A percentile compares a stretch with the other conserved stretches of the same genome.
Conservation (phyloP, 2,113 vertebrate genomes). For the Paradoxurus hermaphroditus region DNA sequence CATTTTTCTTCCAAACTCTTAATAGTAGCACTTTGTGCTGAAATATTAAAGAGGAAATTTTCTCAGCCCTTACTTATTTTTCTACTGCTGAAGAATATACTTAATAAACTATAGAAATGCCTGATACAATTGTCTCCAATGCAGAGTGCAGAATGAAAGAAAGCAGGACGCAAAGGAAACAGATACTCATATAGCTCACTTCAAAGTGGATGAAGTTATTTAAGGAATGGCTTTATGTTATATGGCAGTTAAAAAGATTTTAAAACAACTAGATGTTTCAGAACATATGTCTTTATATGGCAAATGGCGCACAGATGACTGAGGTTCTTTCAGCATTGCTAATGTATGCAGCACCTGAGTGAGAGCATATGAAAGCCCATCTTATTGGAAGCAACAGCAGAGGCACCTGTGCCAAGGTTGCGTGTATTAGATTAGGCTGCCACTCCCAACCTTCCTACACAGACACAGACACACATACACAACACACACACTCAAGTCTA, state of each 20-base stretch:
- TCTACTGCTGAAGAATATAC: slow-evolving; percentile 56
- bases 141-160: slow-evolving; percentile 52
- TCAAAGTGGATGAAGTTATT: slow-evolving; percentile 70
- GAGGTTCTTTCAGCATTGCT: slow-evolving; percentile 69
- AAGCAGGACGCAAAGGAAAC: slow-evolving; percentile 60
- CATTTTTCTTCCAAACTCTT: slow-evolving; percentile 76
- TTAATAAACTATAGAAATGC: slow-evolving; percentile 43
- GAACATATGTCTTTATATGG: slow-evolving; percentile 70
- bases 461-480: background rate
- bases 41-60: slow-evolving; percentile 77
- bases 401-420: background rate
- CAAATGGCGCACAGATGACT: slow-evolving; percentile 71
- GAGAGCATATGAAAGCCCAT: slow-evolving; percentile 61
- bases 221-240: slow-evolving; percentile 53
- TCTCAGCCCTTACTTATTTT: slow-evolving; percentile 61
- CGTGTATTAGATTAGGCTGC: background rate
- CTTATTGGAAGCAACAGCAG: slow-evolving; percentile 23
- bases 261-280: slow-evolving; percentile 55
- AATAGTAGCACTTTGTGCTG: slow-evolving; percentile 59
- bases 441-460: background rate
- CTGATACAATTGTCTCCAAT: slow-evolving; percentile 57
- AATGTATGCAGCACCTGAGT: slow-evolving; percentile 68
- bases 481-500: background rate
- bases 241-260: slow-evolving; percentile 66
- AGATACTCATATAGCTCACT: slow-evolving; percentile 63